Evolutionary conservation across 2,797 vertebrate species (phyloP).

Genomic region (Euthynnus affinis): DNA sequence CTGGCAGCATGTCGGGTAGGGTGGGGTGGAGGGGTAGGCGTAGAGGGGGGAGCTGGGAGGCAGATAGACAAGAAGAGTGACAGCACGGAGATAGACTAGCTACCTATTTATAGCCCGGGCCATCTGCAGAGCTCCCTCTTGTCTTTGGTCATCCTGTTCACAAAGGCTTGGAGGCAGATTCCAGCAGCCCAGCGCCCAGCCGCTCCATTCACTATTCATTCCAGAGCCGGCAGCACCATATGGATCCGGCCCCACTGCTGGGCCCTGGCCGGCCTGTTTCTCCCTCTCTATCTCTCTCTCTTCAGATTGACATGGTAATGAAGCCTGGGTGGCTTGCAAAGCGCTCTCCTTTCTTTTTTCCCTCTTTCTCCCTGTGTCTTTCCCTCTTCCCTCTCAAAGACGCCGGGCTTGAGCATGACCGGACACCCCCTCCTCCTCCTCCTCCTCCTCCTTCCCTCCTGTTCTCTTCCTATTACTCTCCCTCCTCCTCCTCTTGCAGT

Average conservation of each 20-base stretch:
- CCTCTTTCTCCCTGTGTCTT: constrained; percentile 82
- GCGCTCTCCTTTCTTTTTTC: constrained; percentile 60
- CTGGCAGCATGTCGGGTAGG: constrained; percentile 58
- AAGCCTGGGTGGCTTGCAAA: constrained; percentile 86
- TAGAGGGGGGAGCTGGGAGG: constrained; percentile 70
- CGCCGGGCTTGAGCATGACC: constrained; percentile 81
- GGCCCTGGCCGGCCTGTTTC: constrained; percentile 90
- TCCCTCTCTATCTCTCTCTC: constrained; percentile 81
- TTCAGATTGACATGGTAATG: constrained; percentile 97
- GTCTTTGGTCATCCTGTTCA: constrained; percentile 94
- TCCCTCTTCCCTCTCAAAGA: constrained; percentile 86
- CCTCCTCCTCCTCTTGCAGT: constrained; percentile 54
- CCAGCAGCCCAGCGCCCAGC: constrained; percentile 89
- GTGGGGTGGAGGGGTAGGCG: constrained; percentile 13
- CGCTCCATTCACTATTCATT: constrained; percentile 97
- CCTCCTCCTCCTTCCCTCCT: constrained; percentile 50
- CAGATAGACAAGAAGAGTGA: constrained; percentile 89
- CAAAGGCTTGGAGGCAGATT: constrained; percentile 96
- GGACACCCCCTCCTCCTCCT: constrained; percentile 76
- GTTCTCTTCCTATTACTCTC: constrained; percentile 65
- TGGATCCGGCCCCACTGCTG: constrained; percentile 94
- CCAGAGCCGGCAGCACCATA: constrained; percentile 92
- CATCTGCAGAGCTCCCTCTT: constrained; percentile 94
- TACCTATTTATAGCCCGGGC: constrained; percentile 89
- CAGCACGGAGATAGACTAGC: constrained; percentile 87